These are phyloP conservation scores for Thinocorus orbignyianus DNA, from an alignment of 2,113 vertebrate genomes.

Conservation along the genomic window DNA sequence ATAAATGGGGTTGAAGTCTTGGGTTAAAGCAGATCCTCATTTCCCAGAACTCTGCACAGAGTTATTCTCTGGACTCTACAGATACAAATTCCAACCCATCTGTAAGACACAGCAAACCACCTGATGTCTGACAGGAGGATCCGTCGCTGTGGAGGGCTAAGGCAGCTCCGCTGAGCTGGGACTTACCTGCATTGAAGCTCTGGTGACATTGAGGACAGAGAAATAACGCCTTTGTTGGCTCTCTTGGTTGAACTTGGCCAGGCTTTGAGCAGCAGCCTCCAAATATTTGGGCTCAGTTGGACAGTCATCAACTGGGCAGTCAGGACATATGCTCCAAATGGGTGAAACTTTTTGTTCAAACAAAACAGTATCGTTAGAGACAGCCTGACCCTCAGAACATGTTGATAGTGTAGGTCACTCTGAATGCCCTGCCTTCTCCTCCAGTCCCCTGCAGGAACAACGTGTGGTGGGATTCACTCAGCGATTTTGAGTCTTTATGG, in stretches of 20 bases:
- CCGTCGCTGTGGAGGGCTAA: background rate
- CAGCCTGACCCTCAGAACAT: background rate
- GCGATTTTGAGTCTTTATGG: background rate
- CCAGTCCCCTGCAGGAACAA: background rate
- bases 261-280: slow-evolving; percentile 15
- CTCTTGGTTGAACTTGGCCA: slow-evolving; percentile 62
- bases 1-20: background rate
- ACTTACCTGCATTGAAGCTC: slow-evolving; percentile 60
- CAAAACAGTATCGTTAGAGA: background rate
- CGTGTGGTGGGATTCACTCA: background rate
- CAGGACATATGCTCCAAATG: background rate
- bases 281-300: background rate
- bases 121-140: background rate
- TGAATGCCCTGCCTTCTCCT: background rate
- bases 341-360: slow-evolving; percentile 30
- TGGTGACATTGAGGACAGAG: slow-evolving; percentile 55
- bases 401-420: background rate
- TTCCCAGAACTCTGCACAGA: background rate
- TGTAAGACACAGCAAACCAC: background rate
- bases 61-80: background rate
- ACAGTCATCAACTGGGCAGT: slow-evolving; percentile 35
- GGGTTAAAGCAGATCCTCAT: background rate
- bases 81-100: background rate
- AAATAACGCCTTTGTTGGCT: slow-evolving; percentile 51
- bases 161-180: background rate